Evolutionary conservation across 2,113 vertebrate genomes (phyloP), one percentile per base, ranked within the genome.

Genomic region (Puffinus mauretanicus): DNA sequence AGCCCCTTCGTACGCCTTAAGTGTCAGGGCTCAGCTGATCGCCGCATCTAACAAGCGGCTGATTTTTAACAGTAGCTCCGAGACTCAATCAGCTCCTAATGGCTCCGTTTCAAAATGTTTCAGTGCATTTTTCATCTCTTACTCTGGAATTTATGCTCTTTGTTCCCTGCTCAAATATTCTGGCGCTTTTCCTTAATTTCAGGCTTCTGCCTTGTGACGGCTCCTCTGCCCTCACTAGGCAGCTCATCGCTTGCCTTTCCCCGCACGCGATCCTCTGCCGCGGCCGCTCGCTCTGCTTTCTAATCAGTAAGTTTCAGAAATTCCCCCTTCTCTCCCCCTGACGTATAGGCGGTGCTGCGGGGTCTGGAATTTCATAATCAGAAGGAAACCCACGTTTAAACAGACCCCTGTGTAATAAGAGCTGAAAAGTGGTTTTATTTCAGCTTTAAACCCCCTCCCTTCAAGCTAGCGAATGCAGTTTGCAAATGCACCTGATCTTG

Each of bases 21-120:
- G 98, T 98, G 98, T 98, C 97, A 98, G 86, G 75, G 94, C 78
- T 96, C 97, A 95, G 98, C 96, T 98, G 98, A 98, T 98, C 97
- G 94, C 98, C 54, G 95, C 97, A 77, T 98, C 97, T 98, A 98
- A 98, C 97, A 97, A 98, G 97, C 96, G 89, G 96, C 97, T 97
- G 97, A 94, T 97, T 98, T 97, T 96, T 96, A 97, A 93, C 98
- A 97, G 97, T 90, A 95, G 95, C 97, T 91, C 85, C 18, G 86
- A 98, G 96, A 97, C 97, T 96, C 97, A 94, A 97, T 98, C 90
- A 97, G 75, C 97, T 97, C 91, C 80, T 97, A 98, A 96, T 97
- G 96, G 96, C 97, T 97, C 93, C 38, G 69, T 97, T 96, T 98
- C 87, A 95, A 94, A 96, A 91, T 32, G 64, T 94, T 82, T 42